phyloP scores from a whole-genome alignment of 2,113 vertebrate genomes.

The Aspiorhynchus laticeps region DNA sequence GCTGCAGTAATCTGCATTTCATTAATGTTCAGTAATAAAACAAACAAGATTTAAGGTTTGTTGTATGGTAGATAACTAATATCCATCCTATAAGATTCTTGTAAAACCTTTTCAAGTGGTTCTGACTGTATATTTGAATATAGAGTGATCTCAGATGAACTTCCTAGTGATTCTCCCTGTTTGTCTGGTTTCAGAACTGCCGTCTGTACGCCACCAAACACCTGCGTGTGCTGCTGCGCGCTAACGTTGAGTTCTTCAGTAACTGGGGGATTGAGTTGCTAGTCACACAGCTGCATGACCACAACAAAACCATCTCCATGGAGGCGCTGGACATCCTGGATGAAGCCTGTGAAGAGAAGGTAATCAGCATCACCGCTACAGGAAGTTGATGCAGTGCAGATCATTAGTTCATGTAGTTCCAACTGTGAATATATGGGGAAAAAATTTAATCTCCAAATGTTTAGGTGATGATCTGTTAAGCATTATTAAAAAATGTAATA shows the following conservation, averaged over 20 bases:
- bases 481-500: not conserved
- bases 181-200: conserved; percentile 72
- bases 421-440: not conserved
- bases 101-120: not conserved
- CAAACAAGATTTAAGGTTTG: too few species aligned
- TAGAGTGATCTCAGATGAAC: not conserved
- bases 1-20: too few species aligned
- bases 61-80: too few species aligned
- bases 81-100: not conserved
- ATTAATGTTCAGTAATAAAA: too few species aligned
- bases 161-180: not conserved
- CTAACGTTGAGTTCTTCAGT: conserved; percentile 88
- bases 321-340: conserved; percentile 87
- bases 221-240: conserved; percentile 82
- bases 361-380: conserved; percentile 55
- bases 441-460: not conserved
- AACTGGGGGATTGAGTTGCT: conserved; percentile 88
- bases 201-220: conserved; percentile 87
- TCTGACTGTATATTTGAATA: not conserved
- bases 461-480: not conserved
- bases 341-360: conserved; percentile 90
- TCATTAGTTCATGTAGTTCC: not conserved
- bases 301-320: conserved; percentile 84
- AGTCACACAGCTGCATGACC: conserved; percentile 87
- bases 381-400: not conserved